phyloP scores from a whole-genome alignment of 2,888 invertebrate genomes.

The Ormyrus pomaceus region DNA sequence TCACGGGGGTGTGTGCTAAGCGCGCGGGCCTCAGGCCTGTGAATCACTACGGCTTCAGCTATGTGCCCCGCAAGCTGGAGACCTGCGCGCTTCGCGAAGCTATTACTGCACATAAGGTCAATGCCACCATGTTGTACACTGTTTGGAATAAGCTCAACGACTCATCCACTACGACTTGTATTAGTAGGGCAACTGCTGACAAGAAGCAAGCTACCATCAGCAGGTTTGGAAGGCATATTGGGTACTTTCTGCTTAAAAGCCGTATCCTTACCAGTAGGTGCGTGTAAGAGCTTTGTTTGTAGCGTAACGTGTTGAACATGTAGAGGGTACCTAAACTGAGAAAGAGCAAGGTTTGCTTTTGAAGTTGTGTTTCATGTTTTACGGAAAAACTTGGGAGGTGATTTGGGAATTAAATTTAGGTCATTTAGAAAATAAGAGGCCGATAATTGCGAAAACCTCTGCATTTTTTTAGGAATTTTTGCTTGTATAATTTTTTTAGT shows the following conservation, averaged over 20 bases:
- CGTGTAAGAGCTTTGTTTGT: conserved; percentile 4
- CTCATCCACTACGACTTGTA: neutral
- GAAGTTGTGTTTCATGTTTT: too few relatives aligned
- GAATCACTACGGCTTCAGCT: conserved; percentile 83
- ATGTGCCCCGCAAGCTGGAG: conserved; percentile 76
- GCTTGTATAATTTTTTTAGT: too few relatives aligned
- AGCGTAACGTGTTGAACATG: neutral
- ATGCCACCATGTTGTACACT: conserved; percentile 75
- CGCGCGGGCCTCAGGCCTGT: conserved; percentile 79
- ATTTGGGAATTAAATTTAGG: too few relatives aligned
- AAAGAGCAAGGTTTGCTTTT: too few relatives aligned
- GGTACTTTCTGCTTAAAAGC: conserved; percentile 67
- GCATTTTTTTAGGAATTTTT: too few relatives aligned
- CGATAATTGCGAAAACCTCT: too few relatives aligned
- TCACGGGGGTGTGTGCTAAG: conserved; percentile 85
- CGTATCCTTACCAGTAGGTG: conserved; percentile 47
- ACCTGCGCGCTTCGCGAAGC: conserved; percentile 77
- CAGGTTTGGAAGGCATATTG: conserved; percentile 58
- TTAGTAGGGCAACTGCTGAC: neutral
- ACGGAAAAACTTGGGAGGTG: too few relatives aligned
- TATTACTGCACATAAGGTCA: conserved; percentile 79
- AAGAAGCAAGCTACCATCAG: conserved; percentile 29
- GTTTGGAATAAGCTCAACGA: conserved; percentile 70
- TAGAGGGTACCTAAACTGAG: too few relatives aligned
- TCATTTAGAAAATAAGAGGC: too few relatives aligned